Conservation (phyloP, 2,888 invertebrate species). For the Clostera curtula region DNA sequence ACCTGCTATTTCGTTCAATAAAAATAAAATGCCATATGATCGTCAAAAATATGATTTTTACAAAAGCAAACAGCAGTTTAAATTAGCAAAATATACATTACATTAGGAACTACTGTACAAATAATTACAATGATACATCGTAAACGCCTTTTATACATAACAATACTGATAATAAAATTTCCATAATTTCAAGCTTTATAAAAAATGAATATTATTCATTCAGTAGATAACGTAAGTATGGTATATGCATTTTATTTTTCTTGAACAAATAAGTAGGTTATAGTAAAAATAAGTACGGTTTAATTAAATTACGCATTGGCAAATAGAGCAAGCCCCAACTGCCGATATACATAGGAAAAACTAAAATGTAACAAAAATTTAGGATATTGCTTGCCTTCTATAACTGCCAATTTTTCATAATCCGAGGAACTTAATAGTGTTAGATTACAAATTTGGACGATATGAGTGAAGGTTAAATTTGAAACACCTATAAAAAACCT, state of each 20-base stretch:
- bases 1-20: conserved; percentile 56
- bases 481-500: too few relatives aligned
- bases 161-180: conserved; percentile 11
- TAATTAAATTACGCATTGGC: conserved; percentile 6
- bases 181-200: conserved; percentile 11
- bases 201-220: too few relatives aligned
- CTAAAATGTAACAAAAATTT: too few relatives aligned
- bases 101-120: conserved; percentile 28
- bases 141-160: conserved; percentile 21
- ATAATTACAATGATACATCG: conserved; percentile 27
- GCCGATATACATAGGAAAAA: too few relatives aligned
- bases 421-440: too few relatives aligned
- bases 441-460: too few relatives aligned
- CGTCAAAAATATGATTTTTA: conserved; percentile 41
- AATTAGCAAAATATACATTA: conserved; percentile 21
- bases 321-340: too few relatives aligned
- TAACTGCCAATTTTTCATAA: too few relatives aligned
- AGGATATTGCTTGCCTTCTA: too few relatives aligned
- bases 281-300: conserved; percentile 20
- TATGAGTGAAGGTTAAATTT: too few relatives aligned
- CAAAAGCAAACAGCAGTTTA: conserved; percentile 32
- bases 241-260: conserved; percentile 28
- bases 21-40: conserved; percentile 66
- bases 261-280: conserved; percentile 23
- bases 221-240: too few relatives aligned